These are phyloP conservation scores for Leptobrachium ailaonicum DNA, from an alignment of 2,113 vertebrate genomes.

Conservation along the genomic window DNA sequence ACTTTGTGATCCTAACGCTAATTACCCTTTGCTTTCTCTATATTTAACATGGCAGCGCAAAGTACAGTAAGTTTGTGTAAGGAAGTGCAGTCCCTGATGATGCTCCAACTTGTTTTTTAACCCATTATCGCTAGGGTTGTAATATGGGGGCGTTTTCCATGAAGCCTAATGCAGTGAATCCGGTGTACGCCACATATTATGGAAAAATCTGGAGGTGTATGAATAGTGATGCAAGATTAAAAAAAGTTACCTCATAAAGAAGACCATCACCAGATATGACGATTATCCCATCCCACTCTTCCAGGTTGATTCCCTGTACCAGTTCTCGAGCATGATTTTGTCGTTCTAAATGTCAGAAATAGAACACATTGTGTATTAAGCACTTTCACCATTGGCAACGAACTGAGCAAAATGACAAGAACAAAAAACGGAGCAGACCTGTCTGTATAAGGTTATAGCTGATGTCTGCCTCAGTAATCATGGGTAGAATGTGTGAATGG, in stretches of 20 bases:
- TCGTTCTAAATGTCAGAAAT: slow-evolving; percentile 66
- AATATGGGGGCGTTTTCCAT: too few species aligned
- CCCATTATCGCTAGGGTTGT: too few species aligned
- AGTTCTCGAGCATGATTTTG: slow-evolving; percentile 86
- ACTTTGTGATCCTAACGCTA: too few species aligned
- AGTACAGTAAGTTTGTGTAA: too few species aligned
- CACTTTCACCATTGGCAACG: background rate
- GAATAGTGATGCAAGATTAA: too few species aligned
- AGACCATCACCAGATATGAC: slow-evolving; percentile 86
- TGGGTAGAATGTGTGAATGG: slow-evolving; percentile 83
- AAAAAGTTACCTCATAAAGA: slow-evolving; percentile 75
- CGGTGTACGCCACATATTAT: too few species aligned
- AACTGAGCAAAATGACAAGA: background rate
- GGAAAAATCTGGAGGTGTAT: too few species aligned
- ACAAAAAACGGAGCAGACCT: slow-evolving; percentile 60
- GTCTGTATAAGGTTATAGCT: slow-evolving; percentile 91
- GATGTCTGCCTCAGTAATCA: slow-evolving; percentile 86
- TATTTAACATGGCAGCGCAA: too few species aligned
- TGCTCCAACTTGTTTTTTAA: too few species aligned
- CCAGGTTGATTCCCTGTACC: slow-evolving; percentile 75
- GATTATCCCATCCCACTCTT: slow-evolving; percentile 86
- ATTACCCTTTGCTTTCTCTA: too few species aligned
- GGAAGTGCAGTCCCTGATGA: too few species aligned
- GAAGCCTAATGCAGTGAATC: too few species aligned
- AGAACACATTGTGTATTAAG: background rate